These are phyloP conservation scores for Caenorhabditis japonica DNA, from an alignment of 2,888 invertebrate genomes.

Conservation along the genomic window DNA sequence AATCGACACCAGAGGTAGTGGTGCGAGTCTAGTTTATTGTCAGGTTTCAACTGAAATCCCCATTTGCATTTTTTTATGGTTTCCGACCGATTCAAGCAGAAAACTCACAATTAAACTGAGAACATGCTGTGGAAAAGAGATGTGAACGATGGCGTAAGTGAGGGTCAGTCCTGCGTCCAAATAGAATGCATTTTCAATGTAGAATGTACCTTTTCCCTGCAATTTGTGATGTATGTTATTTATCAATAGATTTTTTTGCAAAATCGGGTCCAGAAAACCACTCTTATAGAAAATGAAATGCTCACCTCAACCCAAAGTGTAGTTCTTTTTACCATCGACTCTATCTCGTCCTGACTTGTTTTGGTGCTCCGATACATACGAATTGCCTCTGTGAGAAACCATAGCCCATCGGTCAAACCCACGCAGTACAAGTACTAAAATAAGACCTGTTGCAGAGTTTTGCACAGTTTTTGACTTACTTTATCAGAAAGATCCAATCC, in stretches of 20 bases:
- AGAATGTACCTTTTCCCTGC: constrained; percentile 61
- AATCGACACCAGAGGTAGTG: constrained; percentile 72
- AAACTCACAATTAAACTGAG: constrained; percentile 66
- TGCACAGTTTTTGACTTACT: no score
- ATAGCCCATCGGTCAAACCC: constrained; percentile 64
- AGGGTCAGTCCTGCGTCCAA: constrained; percentile 67
- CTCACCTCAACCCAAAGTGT: constrained; percentile 69
- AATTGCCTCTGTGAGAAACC: constrained; percentile 65
- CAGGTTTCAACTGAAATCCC: constrained; percentile 66
- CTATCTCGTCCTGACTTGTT: constrained; percentile 62
- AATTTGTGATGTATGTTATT: constrained; percentile 17
- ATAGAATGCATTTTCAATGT: constrained; percentile 67
- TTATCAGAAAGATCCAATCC: constrained; percentile 67
- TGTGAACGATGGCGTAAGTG: constrained; percentile 68
- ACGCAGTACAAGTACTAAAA: constrained; percentile 66
- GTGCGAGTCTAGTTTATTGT: constrained; percentile 66
- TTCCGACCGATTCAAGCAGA: no score
- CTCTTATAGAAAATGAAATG: no score
- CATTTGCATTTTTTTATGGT: not conserved
- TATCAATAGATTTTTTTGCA: no score
- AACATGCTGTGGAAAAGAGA: constrained; percentile 72
- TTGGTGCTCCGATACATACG: constrained; percentile 56
- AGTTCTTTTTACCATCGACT: constrained; percentile 67
- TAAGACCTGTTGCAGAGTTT: no score
- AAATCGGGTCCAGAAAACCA: no score